These are phyloP conservation scores for Crenichthys baileyi DNA, from an alignment of 2,797 vertebrate genomes.

Conservation along the genomic window DNA sequence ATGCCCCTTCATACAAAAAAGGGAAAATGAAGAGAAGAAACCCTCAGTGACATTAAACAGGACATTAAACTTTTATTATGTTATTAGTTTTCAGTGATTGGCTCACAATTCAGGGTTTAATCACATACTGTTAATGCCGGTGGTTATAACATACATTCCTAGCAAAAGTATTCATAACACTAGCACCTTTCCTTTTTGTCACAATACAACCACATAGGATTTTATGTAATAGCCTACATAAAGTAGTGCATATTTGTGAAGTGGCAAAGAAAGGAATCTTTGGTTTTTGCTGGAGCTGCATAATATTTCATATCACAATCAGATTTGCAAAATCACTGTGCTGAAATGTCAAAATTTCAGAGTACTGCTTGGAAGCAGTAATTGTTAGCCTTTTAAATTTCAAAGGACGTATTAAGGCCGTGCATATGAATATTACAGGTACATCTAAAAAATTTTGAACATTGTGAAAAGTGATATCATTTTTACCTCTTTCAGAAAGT, in stretches of 20 bases:
- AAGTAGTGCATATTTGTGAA: not conserved
- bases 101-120: conserved; percentile 18
- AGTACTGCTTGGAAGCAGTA: no score
- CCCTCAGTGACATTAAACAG: conserved; percentile 40
- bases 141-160: not conserved
- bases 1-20: conserved; percentile 51
- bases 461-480: no score
- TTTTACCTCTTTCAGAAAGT: not conserved
- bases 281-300: not conserved
- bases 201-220: not conserved
- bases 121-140: conserved; percentile 19
- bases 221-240: not conserved
- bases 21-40: conserved; percentile 37
- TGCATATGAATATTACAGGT: not conserved
- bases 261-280: not conserved
- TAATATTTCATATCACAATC: not conserved
- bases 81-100: conserved; percentile 19
- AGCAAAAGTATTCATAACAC: not conserved
- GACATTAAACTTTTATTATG: conserved; percentile 34
- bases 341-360: not conserved
- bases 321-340: not conserved
- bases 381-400: no score
- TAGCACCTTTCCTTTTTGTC: not conserved
- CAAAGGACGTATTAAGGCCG: no score
- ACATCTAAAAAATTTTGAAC: not conserved